phyloP scores from a whole-genome alignment of 2,113 vertebrate genomes.

The Esox niger region DNA sequence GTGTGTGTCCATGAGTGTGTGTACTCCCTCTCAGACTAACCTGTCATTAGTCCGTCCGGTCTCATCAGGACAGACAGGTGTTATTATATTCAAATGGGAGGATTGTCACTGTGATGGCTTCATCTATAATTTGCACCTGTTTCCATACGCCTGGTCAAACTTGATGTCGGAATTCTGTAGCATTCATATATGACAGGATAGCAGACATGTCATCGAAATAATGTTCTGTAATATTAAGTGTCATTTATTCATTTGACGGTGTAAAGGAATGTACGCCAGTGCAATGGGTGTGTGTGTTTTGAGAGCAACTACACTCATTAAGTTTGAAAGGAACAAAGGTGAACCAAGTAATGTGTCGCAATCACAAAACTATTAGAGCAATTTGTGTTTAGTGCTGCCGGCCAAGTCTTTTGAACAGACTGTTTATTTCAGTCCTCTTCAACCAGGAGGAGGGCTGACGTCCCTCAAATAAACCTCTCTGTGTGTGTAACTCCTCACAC shows the following conservation, averaged over 20 bases:
- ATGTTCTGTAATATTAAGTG: too few relatives aligned
- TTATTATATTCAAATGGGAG: slow-evolving; percentile 72
- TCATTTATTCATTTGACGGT: too few relatives aligned
- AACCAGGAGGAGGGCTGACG: slow-evolving; percentile 64
- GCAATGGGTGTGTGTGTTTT: background rate
- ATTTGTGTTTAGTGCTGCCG: slow-evolving; percentile 67
- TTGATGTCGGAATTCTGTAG: slow-evolving; percentile 39
- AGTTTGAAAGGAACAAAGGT: slow-evolving; percentile 65
- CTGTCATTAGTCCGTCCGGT: slow-evolving; percentile 38
- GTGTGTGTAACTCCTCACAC: slow-evolving; percentile 52
- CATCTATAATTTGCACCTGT: slow-evolving; percentile 69
- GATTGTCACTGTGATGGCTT: slow-evolving; percentile 63
- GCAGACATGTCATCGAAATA: too few relatives aligned
- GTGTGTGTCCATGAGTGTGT: slow-evolving; percentile 9
- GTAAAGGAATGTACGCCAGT: background rate
- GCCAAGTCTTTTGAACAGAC: slow-evolving; percentile 54
- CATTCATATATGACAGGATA: too few relatives aligned
- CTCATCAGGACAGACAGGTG: slow-evolving; percentile 67
- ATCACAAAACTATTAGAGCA: slow-evolving; percentile 70
- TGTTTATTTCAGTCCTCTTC: slow-evolving; percentile 67
- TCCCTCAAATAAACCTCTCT: slow-evolving; percentile 73
- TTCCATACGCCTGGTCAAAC: slow-evolving; percentile 66
- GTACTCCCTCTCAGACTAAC: slow-evolving; percentile 46
- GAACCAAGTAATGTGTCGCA: slow-evolving; percentile 71
- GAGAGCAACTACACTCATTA: slow-evolving; percentile 57